phyloP scores from a whole-genome alignment of 2,888 invertebrate genomes.

The Micropterix aruncella region DNA sequence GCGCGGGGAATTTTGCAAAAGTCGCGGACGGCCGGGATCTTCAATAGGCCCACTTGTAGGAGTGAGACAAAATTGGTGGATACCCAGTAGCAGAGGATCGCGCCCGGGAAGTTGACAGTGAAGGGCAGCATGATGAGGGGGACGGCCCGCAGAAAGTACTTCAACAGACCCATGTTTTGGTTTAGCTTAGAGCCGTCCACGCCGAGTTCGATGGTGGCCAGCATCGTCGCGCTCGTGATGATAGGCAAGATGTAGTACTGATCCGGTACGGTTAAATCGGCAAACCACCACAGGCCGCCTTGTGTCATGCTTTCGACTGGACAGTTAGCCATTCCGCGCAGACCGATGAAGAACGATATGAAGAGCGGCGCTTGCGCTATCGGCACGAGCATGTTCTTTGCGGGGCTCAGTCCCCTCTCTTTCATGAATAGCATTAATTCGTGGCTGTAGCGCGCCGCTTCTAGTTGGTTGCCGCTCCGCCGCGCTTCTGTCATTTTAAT shows the following conservation, averaged over 20 bases:
- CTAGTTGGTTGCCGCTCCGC: conserved; percentile 65
- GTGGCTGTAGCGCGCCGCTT: conserved; percentile 58
- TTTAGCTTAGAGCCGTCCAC: conserved; percentile 58
- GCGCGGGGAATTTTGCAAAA: conserved; percentile 62
- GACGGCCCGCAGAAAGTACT: conserved; percentile 58
- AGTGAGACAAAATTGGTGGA: conserved; percentile 78
- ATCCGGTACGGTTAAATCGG: conserved; percentile 82
- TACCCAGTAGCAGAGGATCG: conserved; percentile 82
- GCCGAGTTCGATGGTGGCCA: conserved; percentile 69
- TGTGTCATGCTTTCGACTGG: conserved; percentile 82
- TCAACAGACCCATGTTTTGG: conserved; percentile 54
- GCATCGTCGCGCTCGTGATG: conserved; percentile 71
- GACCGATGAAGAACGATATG: conserved; percentile 79
- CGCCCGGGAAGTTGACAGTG: conserved; percentile 77
- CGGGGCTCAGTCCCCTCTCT: conserved; percentile 63
- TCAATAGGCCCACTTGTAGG: conserved; percentile 63
- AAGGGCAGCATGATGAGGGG: conserved; percentile 75
- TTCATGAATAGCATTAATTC: conserved; percentile 76
- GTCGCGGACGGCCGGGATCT: conserved; percentile 55
- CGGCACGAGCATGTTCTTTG: conserved; percentile 66
- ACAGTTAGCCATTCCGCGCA: conserved; percentile 76
- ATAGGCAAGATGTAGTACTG: conserved; percentile 79
- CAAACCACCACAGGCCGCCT: conserved; percentile 89
- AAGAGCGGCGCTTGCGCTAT: conserved; percentile 81
- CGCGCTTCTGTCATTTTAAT: conserved; percentile 78